Evolutionary conservation across 2,888 invertebrate species (phyloP), one percentile per base, ranked within the genome.

Genomic region (Dichetophora obliterata): DNA sequence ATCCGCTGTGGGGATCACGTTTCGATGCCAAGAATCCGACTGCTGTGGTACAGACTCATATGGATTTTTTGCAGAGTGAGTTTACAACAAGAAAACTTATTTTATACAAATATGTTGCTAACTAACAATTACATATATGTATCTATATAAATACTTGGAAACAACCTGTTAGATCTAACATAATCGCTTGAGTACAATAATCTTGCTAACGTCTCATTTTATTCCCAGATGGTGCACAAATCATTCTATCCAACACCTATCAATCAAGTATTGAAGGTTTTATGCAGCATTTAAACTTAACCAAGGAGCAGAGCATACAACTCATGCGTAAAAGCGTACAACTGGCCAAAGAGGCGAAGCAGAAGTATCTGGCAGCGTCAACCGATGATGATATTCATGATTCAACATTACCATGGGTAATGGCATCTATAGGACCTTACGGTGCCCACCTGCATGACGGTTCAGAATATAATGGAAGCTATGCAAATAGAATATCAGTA

Each of bases 361-460:
- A 91, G 1, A 88, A 91, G 79, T 93, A 92, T 83, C 83, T 61
- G 48, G 5, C 24, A 19, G 19, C 8, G 27, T 43, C 11, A 76
- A 96, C 96, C 0, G 91, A 93, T 59, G 91, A 93, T 59, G 87
- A 91, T 2, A 88, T 91, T 79, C 93, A 92, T 83, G 80, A 80
- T 84, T 27, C 79, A 9, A 86, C 83, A 66, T 83, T 85, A 11
- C 93, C 95, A 16, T 86, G 94, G 81, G 91, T 98, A 69, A 96
- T 95, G 48, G 98, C 96, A 0, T 96, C 97, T 0, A 93, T 98
- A 78, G 98, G 98, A 0, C 96, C 98, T 0, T 98, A 96, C 87
- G 98, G 98, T 0, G 98, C 98, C 0, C 94, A 93, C 84, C 90
- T 97, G 50, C 94, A 95, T 85, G 96, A 98, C 88, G 95, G 95